These are phyloP conservation scores for Coracias cyanogaster DNA, from an alignment of 2,797 vertebrate species.

Conservation along the genomic window DNA sequence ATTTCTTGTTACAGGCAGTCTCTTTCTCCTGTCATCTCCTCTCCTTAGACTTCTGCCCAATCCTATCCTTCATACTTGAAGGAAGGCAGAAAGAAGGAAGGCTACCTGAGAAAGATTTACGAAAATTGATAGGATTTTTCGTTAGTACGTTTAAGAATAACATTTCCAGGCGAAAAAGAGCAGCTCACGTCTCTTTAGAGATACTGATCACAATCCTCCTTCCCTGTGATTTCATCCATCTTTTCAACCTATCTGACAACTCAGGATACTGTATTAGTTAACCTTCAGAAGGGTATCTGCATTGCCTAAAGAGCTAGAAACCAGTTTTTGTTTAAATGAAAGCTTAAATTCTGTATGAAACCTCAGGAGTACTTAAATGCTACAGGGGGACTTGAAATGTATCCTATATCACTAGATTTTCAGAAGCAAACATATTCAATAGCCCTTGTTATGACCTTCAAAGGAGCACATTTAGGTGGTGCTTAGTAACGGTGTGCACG, in stretches of 20 bases:
- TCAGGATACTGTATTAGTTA: neutral
- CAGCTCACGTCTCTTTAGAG: neutral
- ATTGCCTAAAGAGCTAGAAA: neutral
- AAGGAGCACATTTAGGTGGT: neutral
- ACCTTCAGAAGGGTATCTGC: neutral
- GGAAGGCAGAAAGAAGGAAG: neutral
- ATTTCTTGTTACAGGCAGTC: neutral
- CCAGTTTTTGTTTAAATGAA: neutral
- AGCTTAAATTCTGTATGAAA: neutral
- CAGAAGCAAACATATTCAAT: neutral
- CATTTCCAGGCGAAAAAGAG: neutral
- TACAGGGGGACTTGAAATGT: neutral
- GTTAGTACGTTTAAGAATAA: neutral
- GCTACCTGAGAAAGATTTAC: neutral
- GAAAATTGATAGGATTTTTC: neutral
- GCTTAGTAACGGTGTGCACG: neutral
- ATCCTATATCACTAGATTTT: neutral
- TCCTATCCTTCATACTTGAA: neutral
- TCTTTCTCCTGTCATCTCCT: neutral
- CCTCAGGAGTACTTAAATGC: neutral
- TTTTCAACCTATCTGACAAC: neutral
- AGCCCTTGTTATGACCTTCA: neutral
- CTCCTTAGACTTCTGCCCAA: neutral
- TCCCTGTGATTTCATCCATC: neutral
- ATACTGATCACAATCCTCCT: neutral